Conservation (phyloP, 2,113 vertebrate species). For the Odontophorus gujanensis region DNA sequence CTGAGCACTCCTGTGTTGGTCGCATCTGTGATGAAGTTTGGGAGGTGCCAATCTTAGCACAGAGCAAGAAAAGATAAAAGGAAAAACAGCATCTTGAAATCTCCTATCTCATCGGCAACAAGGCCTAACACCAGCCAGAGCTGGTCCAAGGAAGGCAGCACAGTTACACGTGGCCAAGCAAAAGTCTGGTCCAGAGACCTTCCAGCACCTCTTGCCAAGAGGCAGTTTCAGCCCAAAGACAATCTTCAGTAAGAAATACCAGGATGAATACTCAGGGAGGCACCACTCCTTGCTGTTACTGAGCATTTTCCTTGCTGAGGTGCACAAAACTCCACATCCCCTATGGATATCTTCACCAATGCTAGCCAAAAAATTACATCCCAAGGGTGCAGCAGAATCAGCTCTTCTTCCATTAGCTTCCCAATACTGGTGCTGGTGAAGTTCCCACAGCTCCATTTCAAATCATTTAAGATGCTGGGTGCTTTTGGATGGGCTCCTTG, state of each 20-base stretch:
- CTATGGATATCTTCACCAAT: fast-evolving
- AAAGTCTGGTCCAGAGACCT: background rate
- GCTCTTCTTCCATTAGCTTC: background rate
- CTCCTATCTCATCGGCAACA: background rate
- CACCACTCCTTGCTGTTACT: background rate
- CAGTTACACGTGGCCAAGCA: fast-evolving
- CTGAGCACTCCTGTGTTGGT: fast-evolving
- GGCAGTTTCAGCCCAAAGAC: background rate
- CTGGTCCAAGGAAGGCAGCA: background rate
- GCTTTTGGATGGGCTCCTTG: background rate
- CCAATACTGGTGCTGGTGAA: fast-evolving
- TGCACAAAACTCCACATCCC: background rate
- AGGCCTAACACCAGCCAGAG: background rate
- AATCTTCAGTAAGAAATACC: background rate
- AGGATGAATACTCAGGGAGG: background rate
- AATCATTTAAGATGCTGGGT: background rate
- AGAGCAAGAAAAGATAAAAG: background rate
- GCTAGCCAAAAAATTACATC: background rate
- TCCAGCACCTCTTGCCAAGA: background rate
- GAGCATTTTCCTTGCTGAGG: fast-evolving
- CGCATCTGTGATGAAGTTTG: background rate
- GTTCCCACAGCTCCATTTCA: background rate
- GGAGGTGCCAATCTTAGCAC: background rate
- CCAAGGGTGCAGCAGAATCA: background rate
- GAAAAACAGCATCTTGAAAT: background rate